phyloP scores from a whole-genome alignment of 2,113 vertebrate genomes.

The Struthidea cinerea region DNA sequence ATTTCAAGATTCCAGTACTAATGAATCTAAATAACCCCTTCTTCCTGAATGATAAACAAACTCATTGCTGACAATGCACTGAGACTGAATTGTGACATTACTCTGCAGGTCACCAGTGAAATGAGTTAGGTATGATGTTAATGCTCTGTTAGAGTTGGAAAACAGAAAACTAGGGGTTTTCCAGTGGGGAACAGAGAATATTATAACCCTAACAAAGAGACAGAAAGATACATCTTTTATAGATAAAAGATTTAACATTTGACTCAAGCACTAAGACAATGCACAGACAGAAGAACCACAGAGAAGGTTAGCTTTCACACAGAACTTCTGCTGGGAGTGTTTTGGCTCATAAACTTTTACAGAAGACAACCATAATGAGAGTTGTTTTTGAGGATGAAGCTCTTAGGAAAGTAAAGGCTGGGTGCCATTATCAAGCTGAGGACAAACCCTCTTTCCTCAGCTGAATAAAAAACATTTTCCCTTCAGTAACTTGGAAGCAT shows the following conservation, averaged over 20 bases:
- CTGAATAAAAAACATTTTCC: background rate
- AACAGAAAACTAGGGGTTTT: background rate
- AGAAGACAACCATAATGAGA: background rate
- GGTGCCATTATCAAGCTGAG: background rate
- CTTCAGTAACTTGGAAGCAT: background rate
- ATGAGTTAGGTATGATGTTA: background rate
- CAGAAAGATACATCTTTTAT: background rate
- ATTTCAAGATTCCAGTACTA: constrained; percentile 22
- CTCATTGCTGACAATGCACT: constrained; percentile 30
- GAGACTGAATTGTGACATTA: background rate
- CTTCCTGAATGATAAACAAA: constrained; percentile 12
- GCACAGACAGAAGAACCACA: background rate
- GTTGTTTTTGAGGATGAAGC: background rate
- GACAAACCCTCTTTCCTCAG: background rate
- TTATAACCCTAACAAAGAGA: background rate
- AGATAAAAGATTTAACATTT: background rate
- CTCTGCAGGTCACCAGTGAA: background rate
- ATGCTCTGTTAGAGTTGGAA: background rate
- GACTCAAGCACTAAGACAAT: background rate
- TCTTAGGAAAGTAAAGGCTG: background rate
- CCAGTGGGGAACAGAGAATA: background rate
- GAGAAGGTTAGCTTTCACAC: background rate
- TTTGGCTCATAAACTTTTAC: background rate
- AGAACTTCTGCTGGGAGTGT: background rate
- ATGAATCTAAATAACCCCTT: constrained; percentile 39